A percentile compares a stretch with the other conserved stretches of the same genome.
These are phyloP conservation scores for Tuberolachnus salignus DNA, from an alignment of 2,888 invertebrate genomes.

Conservation along the genomic window DNA sequence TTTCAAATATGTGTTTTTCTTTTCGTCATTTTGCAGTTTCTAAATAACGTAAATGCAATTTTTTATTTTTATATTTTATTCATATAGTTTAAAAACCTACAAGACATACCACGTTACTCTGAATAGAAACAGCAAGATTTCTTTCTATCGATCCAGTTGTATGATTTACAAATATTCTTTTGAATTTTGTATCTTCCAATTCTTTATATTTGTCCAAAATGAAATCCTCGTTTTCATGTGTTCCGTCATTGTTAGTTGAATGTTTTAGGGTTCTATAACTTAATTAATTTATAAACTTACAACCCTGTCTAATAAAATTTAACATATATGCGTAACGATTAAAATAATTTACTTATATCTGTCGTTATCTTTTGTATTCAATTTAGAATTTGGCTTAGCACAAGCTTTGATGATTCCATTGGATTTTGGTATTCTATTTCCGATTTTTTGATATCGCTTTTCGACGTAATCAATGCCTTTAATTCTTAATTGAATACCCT, in stretches of 20 bases:
- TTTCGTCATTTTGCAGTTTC: constrained; percentile 60
- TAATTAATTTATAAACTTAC: background rate
- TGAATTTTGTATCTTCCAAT: constrained; percentile 67
- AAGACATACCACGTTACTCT: constrained; percentile 52
- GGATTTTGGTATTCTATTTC: constrained; percentile 38
- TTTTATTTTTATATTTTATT: constrained; percentile 1
- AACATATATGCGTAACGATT: background rate
- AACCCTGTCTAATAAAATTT: background rate
- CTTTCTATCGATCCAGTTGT: constrained; percentile 70
- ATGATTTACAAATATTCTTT: constrained; percentile 69
- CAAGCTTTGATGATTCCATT: constrained; percentile 25
- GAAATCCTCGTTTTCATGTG: constrained; percentile 46
- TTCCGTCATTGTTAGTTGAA: constrained; percentile 21
- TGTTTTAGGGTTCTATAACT: constrained; percentile 41
- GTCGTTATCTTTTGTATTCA: constrained; percentile 7
- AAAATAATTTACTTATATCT: constrained; percentile 31
- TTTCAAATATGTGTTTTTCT: constrained; percentile 64
- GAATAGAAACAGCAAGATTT: constrained; percentile 65
- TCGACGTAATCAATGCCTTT: constrained; percentile 34
- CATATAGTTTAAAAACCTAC: background rate
- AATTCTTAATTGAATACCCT: constrained; percentile 48
- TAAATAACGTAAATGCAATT: constrained; percentile 15
- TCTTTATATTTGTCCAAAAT: constrained; percentile 63
- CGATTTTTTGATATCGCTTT: background rate
- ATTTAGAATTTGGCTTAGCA: constrained; percentile 10